Conservation (phyloP, 1,140 invertebrate species). For the Drosophila ogumai region DNA sequence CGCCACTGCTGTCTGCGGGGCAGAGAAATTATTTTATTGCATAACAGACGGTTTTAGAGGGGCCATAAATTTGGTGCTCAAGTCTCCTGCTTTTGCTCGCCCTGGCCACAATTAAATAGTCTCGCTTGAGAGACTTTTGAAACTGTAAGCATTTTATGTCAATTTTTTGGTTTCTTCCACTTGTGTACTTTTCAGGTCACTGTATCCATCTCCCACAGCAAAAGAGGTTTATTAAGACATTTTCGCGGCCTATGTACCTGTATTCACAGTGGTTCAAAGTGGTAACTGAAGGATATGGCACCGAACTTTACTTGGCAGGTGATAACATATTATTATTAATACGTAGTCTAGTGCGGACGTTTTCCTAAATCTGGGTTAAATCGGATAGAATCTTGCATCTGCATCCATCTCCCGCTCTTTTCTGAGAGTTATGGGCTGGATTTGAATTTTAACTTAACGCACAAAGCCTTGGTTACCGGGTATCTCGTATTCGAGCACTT, state of each 20-base stretch:
- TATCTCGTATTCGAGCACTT: background rate
- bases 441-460: background rate
- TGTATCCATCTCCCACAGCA: constrained; percentile 1
- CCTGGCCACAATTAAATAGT: constrained; percentile 74
- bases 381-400: background rate
- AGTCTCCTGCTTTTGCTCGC: constrained; percentile 53
- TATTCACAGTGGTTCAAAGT: background rate
- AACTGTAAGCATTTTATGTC: constrained; percentile 75
- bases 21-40: constrained; percentile 77
- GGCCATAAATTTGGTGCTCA: constrained; percentile 71
- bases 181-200: constrained; percentile 15
- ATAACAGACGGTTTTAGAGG: constrained; percentile 72
- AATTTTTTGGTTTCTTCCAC: constrained; percentile 38
- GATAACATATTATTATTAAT: background rate
- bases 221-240: background rate
- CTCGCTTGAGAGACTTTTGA: constrained; percentile 66
- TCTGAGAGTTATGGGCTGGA: background rate
- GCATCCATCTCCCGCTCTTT: background rate
- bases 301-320: background rate
- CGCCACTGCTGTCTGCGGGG: background rate
- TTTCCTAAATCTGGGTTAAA: too few relatives aligned
- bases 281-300: background rate
- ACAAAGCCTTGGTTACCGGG: background rate
- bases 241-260: background rate
- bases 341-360: too few relatives aligned